A percentile compares a stretch with the other conserved stretches of the same genome.
These are phyloP conservation scores for Rhabdomys dilectus DNA, from an alignment of 2,113 vertebrate species.

Conservation along the genomic window DNA sequence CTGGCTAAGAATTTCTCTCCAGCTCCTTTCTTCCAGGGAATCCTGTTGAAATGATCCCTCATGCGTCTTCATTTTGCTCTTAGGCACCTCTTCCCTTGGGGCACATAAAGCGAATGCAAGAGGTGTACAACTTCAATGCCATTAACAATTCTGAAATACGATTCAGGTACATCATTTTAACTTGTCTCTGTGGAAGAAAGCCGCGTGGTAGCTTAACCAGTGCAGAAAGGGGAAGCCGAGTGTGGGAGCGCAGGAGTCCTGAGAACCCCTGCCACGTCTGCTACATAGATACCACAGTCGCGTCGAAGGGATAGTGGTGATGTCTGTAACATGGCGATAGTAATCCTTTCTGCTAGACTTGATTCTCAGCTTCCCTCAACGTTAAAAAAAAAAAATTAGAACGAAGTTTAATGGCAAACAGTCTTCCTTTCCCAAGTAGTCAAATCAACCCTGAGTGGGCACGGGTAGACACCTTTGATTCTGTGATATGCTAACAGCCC, in stretches of 20 bases:
- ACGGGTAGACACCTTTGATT: constrained; percentile 55
- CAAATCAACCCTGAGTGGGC: not conserved
- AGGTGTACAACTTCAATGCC: constrained; percentile 93
- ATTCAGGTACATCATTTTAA: constrained; percentile 90
- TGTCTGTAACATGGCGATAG: not conserved
- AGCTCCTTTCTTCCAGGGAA: constrained; percentile 79
- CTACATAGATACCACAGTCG: not conserved
- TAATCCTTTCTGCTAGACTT: constrained; percentile 38
- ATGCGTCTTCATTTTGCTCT: constrained; percentile 73
- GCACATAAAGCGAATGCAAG: constrained; percentile 95
- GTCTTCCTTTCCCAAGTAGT: constrained; percentile 5
- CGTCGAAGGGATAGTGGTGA: not conserved
- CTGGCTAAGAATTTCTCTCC: constrained; percentile 68
- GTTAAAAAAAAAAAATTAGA: constrained; percentile 12
- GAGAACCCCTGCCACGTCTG: not conserved
- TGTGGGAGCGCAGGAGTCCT: not conserved
- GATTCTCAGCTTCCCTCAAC: not conserved
- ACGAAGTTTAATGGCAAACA: constrained; percentile 15
- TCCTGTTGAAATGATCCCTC: constrained; percentile 72
- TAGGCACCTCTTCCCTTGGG: constrained; percentile 92
- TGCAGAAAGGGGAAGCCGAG: constrained; percentile 41
- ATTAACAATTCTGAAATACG: constrained; percentile 95
- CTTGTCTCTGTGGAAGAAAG: constrained; percentile 80
- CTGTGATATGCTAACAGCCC: not conserved
- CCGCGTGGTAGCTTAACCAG: not conserved